These are phyloP conservation scores for Sitta carolinensis DNA, from an alignment of 2,797 vertebrate genomes.

Conservation along the genomic window DNA sequence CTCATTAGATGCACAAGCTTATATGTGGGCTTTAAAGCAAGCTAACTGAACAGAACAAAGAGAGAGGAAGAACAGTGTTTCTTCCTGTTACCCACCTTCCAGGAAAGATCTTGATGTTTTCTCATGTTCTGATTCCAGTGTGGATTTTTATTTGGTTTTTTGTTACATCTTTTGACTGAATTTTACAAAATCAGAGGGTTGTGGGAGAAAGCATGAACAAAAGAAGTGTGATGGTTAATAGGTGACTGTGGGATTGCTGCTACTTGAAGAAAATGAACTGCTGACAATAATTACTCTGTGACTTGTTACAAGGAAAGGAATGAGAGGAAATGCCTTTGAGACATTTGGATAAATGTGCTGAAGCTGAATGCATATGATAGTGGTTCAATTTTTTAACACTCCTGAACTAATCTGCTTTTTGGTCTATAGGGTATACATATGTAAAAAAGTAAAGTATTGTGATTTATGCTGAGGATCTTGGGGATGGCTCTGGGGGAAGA, in stretches of 20 bases:
- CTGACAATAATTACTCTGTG: not conserved
- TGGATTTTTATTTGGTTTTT: not conserved
- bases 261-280: not conserved
- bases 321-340: not conserved
- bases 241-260: not conserved
- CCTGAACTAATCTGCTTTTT: not conserved
- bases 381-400: not conserved
- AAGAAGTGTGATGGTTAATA: not conserved
- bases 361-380: not conserved
- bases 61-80: not conserved
- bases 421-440: not conserved
- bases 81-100: not conserved
- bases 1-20: not conserved
- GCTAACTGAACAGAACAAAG: not conserved
- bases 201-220: not conserved
- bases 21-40: not conserved
- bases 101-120: not conserved
- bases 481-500: not conserved
- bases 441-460: not conserved
- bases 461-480: not conserved
- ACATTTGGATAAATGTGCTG: not conserved
- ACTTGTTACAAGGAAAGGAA: not conserved
- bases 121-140: not conserved
- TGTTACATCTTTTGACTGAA: not conserved
- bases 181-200: not conserved